Evolutionary conservation across 2,888 invertebrate genomes (phyloP), one percentile per base, ranked within the genome.

Genomic region (Blomia tropicalis): DNA sequence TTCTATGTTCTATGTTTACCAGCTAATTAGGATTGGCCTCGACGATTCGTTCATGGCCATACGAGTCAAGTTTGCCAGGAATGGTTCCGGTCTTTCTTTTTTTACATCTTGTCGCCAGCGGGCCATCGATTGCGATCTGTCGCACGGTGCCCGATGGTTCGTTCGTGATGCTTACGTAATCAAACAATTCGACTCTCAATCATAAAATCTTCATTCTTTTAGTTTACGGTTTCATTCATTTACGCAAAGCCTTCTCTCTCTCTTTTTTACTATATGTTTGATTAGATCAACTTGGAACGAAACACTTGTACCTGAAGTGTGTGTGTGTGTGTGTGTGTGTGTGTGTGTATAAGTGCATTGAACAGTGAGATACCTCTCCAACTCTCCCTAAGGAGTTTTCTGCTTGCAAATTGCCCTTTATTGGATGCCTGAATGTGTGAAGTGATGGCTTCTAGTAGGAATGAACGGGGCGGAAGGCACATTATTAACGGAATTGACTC

Each of bases 341-440:
- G 41, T n/a, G n/a, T n/a, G 14, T 41, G 41, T 17, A n/a, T 17
- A n/a, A 41, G 41, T 14, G 41, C 14, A n/a, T n/a, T n/a, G 41
- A 17, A n/a, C 41, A 41, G 14, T 14, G 14, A 47, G 51, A 47
- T 47, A 47, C 51, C 51, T 47, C n/a, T n/a, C 51, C n/a, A n/a
- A n/a, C 7, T 25, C 23, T 56, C 56, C 29, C 56, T 7, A 36
- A 56, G 56, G 56, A 56, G 56, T 29, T 56, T 56, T 56, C 56
- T 19, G 29, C 56, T 56, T 56, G 56, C 56, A 56, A 56, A 56
- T 56, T 56, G 56, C 25, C 56, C 23, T 56, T 29, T 31, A 19
- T 5, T 19, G 2, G 7, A 36, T 36, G 7, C 36, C 11, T 23
- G 22, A 4, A 11, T 2, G 17, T 56, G 56, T n/a, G 1, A 30